A percentile compares a stretch with the other conserved stretches of the same genome.
Evolutionary conservation across 2,797 vertebrate genomes (phyloP).

Genomic region (Carapus acus): DNA sequence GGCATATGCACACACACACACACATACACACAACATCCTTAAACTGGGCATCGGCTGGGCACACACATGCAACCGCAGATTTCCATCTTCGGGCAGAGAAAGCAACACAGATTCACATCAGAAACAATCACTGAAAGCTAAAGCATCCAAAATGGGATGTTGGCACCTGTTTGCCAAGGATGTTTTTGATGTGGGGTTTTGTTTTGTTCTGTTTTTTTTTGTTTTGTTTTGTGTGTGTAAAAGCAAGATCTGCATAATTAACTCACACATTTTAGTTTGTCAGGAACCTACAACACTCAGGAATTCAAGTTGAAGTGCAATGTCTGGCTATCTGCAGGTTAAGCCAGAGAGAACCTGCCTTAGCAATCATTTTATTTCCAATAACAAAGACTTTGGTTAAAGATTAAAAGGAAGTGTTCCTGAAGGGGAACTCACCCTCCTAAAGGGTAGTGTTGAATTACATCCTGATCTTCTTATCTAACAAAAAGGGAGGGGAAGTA

Average conservation of each 20-base stretch:
- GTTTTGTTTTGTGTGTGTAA: too few relatives aligned
- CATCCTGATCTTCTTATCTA: conserved; percentile 56
- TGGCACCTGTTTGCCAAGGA: conserved; percentile 4
- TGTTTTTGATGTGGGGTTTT: too few relatives aligned
- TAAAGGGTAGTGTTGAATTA: conserved; percentile 58
- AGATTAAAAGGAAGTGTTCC: conserved; percentile 68
- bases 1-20: conserved; percentile 63
- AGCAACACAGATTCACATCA: conserved; percentile 53
- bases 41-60: conserved; percentile 62
- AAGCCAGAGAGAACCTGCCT: conserved; percentile 42
- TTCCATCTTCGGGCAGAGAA: conserved; percentile 47
- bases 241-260: too few relatives aligned
- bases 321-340: conserved; percentile 26
- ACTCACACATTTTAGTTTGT: conserved; percentile 12
- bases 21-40: conserved; percentile 53
- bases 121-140: conserved; percentile 49
- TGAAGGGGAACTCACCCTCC: conserved; percentile 48
- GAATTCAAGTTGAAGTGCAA: conserved; percentile 31
- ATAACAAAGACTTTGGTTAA: conserved; percentile 66
- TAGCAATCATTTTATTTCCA: conserved; percentile 61
- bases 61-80: conserved; percentile 56
- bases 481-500: conserved; percentile 39
- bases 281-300: conserved; percentile 21
- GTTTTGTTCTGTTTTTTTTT: too few relatives aligned
- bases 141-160: conserved; percentile 28